phyloP scores from a whole-genome alignment of 1,140 invertebrate species.

The Caenorhabditis brenneri region DNA sequence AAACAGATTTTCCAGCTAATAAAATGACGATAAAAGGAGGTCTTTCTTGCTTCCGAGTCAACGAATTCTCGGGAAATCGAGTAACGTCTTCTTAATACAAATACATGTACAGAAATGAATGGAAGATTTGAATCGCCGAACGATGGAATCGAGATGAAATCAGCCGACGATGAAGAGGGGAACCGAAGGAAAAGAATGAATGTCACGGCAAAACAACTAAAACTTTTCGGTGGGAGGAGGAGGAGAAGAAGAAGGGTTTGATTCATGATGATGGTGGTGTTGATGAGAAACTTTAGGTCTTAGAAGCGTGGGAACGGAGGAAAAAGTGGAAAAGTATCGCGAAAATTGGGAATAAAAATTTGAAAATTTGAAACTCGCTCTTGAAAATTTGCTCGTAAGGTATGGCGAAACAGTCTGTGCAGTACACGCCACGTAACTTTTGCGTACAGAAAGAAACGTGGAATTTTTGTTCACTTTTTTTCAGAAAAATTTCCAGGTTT shows the following conservation, averaged over 20 bases:
- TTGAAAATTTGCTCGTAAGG: neutral
- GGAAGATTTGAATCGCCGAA: neutral
- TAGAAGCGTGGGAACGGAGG: neutral
- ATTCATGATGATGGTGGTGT: slow-evolving; percentile 24
- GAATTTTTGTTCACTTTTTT: neutral
- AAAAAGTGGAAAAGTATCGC: neutral
- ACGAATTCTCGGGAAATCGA: neutral
- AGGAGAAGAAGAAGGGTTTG: neutral
- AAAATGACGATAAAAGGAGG: slow-evolving; percentile 35
- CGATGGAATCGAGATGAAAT: slow-evolving; percentile 11
- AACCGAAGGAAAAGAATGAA: no score
- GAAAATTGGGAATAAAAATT: neutral
- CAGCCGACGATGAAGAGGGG: neutral
- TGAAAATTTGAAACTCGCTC: neutral
- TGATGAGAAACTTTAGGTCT: neutral
- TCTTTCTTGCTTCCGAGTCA: neutral
- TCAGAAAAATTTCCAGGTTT: neutral
- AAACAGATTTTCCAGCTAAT: neutral
- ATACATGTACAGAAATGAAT: neutral
- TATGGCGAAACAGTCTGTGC: neutral
- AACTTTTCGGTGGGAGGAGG: neutral
- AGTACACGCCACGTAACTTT: neutral
- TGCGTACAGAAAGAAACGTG: neutral
- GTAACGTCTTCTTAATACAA: neutral
- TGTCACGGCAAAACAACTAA: slow-evolving; percentile 21